Evolutionary conservation across 2,797 vertebrate species (phyloP), one percentile per base, ranked within the genome.

Genomic region (Semaprochilodus insignis): DNA sequence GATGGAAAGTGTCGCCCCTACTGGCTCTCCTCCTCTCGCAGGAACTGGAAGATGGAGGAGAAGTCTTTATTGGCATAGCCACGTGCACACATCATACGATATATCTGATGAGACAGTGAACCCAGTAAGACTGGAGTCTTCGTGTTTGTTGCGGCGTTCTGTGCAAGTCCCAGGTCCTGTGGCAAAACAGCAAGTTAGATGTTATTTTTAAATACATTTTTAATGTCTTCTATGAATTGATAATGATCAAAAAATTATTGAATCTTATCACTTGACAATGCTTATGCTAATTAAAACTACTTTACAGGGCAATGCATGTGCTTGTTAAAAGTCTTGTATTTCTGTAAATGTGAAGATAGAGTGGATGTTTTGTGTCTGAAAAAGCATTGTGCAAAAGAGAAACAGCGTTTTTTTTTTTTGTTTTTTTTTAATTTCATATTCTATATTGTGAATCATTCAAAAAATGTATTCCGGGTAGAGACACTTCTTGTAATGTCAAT

Each of bases 11-110:
- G 74, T 69, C 86, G 65, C 83, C 89, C 85, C 93, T 94, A 93
- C 63, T 88, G 93, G 87, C 92, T 89, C 83, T 95, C 97, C 93
- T 97, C 95, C 88, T 99, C 98, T 40, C 97, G 96, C 85, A 99
- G 95, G 92, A 98, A 99, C 92, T 98, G 97, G 94, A 99, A 99
- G 80, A 99, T 96, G 0, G 98, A 95, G 44, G 98, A 99, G 95
- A 99, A 99, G 94, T 99, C 98, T 94, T 99, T 99, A 92, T 88
- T 91, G 86, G 97, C 94, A 80, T 99, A 99, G 90, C 98, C 97
- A 57, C 97, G 98, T 25, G 97, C 96, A 87, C 97, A 98, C 98
- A 99, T 99, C 93, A 98, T 95, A 85, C 98, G 95, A 91, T 98
- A 99, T 83, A 99, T 93, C 94, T 99, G 98, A 91, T 99, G 98